Evolutionary conservation across 1,140 invertebrate genomes (phyloP), one percentile per base, ranked within the genome.

Genomic region (Brachionus asplanchnoidis): DNA sequence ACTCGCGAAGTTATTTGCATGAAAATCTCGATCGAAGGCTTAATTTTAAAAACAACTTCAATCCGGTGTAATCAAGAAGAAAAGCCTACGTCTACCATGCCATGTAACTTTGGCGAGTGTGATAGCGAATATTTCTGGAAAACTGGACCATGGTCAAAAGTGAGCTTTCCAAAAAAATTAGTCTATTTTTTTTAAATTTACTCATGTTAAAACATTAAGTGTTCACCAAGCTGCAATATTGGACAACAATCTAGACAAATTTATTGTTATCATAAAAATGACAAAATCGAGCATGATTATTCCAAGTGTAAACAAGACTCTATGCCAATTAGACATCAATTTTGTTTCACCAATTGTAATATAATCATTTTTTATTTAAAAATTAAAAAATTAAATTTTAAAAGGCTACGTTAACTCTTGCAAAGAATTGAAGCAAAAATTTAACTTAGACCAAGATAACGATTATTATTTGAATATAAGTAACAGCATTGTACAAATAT

Each of bases 341-440:
- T 77, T 77, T 77, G 73, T 32, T 77, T n/a, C 17, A 77, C 44
- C 12, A 77, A 77, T 77, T 77, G 73, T 77, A 77, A n/a, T 32
- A 20, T 44, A 6, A 17, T 42, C 9, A 9, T 40, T 36, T 17
- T 75, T 7, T 40, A 17, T 20, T 20, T 17, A 42, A 42, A 44
- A 17, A 44, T 20, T 17, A 7, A 42, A 12, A 50, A 50, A 23
- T 77, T 46, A 46, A 26, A 77, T n/a, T 50, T 17, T 17, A 6
- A 65, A n/a, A 82, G 79, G 79, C 53, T 68, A 82, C 20, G 32
- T 56, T 42, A 60, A 36, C n/a, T 65, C 53, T 32, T 82, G 79
- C 20, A 20, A 40, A 42, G 53, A 65, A 65, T 46, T 82, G 40
- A 82, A 82, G 12, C 8, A 28, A 65, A 60, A 65, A 7, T 44